Base-by-base conservation (phyloP, 2,797 vertebrate species). In the Coendou prehensilis region DNA sequence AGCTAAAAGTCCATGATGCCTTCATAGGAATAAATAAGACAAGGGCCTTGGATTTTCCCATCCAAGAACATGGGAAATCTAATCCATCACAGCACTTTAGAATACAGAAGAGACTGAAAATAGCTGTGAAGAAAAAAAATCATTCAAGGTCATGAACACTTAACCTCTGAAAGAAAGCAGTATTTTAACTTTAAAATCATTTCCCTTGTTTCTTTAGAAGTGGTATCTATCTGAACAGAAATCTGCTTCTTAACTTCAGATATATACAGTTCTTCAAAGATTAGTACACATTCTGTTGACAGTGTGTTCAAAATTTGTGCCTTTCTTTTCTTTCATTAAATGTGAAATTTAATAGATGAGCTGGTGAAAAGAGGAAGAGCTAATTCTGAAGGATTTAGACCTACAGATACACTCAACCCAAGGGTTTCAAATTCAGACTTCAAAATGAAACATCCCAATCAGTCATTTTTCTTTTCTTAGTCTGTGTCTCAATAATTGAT, bases 401-500 rank as follows among this genome's bases (percentile, higher is more conserved):
- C 83, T 95, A 96, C 85, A 97, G 96, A 93, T 97, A 97, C 96
- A 94, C 97, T 96, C 97, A 96, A 90, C 82, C 87, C 94, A 97
- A 98, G 95, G 96, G 94, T 96, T 98, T 98, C 94, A 97, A 93
- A 98, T 97, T 98, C 96, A 93, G 95, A 98, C 97, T 98, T 98
- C 97, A 98, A 97, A 98, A 97, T 41, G 94, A 98, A 98, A 93
- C 97, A 97, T 97, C 95, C 97, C 97, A 98, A 97, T 98, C 97
- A 98, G 97, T 98, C 97, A 95, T 98, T 98, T 98, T 97, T 97
- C 96, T 96, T 98, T 98, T 98, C 97, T 98, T 97, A 92, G 97
- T 97, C 97, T 98, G 97, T 98, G 94, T 96, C 98, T 98, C 97
- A 98, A 98, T 98, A 98, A 98, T 98, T 98, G 98, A 98, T 98